Evolutionary conservation across 2,113 vertebrate species (phyloP).

Genomic region (Micronycteris hirsuta): DNA sequence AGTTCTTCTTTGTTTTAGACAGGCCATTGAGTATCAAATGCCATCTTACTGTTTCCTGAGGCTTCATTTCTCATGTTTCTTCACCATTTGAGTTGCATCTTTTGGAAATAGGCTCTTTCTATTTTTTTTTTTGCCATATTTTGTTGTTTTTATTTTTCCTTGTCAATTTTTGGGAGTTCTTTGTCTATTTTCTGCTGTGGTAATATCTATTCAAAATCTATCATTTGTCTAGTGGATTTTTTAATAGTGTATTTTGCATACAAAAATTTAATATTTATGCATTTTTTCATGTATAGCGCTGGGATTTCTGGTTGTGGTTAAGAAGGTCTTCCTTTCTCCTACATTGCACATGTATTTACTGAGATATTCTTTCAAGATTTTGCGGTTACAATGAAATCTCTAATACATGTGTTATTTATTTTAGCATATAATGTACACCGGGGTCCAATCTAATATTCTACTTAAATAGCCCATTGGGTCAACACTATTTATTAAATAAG

Average conservation of each 20-base stretch:
- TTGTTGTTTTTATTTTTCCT: neutral
- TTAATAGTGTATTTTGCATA: neutral
- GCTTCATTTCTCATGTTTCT: neutral
- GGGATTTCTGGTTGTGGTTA: neutral
- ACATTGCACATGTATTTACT: neutral
- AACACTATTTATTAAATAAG: constrained; percentile 10
- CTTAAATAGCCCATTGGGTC: neutral
- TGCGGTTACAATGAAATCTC: neutral
- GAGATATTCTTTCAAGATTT: neutral
- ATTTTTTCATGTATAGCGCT: neutral
- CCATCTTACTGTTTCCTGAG: neutral
- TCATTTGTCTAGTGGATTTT: neutral
- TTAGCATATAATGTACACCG: neutral
- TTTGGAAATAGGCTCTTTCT: neutral
- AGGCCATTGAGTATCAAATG: neutral
- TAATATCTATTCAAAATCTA: neutral
- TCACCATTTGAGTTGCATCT: neutral
- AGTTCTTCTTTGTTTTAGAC: neutral
- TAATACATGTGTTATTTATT: constrained; percentile 9
- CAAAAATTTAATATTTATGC: neutral
- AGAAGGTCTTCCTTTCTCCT: neutral
- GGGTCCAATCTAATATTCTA: neutral
- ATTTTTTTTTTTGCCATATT: neutral
- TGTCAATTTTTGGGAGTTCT: neutral
- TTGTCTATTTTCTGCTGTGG: neutral